phyloP scores from a whole-genome alignment of 2,888 invertebrate genomes.

The Gryllus longicercus region DNA sequence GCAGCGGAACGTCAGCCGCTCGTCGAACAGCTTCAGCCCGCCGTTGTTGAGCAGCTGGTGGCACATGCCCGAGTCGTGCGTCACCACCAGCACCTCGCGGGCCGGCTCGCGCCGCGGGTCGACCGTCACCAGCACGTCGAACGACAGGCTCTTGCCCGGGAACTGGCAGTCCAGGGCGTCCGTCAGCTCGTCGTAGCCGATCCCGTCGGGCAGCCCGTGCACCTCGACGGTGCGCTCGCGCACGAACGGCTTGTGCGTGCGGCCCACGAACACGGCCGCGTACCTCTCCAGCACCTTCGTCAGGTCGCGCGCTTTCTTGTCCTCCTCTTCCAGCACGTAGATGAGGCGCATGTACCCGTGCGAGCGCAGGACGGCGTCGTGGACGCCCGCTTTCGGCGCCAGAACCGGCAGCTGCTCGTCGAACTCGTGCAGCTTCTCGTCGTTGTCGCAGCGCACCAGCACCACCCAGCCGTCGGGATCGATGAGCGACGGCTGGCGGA shows the following conservation, averaged over 20 bases:
- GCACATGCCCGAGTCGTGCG: neutral
- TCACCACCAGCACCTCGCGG: neutral
- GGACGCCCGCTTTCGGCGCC: neutral
- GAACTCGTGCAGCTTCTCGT: neutral
- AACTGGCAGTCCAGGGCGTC: conserved; percentile 17
- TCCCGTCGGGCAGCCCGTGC: neutral
- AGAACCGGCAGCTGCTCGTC: neutral
- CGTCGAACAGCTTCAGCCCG: neutral
- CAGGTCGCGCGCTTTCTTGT: neutral
- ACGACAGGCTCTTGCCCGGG: neutral
- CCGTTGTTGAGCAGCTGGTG: neutral
- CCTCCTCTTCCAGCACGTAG: neutral
- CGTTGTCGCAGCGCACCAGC: neutral
- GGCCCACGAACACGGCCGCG: neutral
- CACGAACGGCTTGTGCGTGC: neutral
- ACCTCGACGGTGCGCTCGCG: neutral
- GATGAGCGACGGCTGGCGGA: neutral
- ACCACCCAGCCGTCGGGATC: neutral
- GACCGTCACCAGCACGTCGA: neutral
- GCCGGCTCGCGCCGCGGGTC: neutral
- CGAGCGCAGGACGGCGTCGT: neutral
- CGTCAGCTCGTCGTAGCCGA: neutral
- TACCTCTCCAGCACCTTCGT: neutral
- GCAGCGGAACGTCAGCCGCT: neutral
- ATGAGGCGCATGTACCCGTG: neutral